Conservation (phyloP, 2,888 invertebrate genomes). For the Lissocephala sabroskyi region DNA sequence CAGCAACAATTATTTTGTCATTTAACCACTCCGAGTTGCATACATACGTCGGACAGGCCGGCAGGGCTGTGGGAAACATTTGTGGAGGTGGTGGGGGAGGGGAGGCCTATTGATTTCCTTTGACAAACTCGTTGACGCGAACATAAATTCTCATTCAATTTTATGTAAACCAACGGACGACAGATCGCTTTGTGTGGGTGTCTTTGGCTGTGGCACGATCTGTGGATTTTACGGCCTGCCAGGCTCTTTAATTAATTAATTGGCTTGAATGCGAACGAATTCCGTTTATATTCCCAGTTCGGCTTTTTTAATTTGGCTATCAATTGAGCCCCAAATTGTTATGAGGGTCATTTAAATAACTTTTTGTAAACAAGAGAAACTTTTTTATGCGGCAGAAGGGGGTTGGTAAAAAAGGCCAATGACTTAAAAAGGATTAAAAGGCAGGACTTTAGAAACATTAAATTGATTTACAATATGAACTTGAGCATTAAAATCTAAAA, state of each 20-base stretch:
- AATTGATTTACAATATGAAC: too few species aligned
- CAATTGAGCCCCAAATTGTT: constrained; percentile 54
- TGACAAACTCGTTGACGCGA: constrained; percentile 47
- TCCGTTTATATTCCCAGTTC: constrained; percentile 1
- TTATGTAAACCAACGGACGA: constrained; percentile 43
- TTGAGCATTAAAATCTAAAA: too few species aligned
- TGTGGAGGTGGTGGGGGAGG: constrained; percentile 5
- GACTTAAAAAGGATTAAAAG: too few species aligned
- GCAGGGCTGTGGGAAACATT: constrained; percentile 27
- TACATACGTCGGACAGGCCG: background rate
- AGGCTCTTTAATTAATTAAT: constrained; percentile 54
- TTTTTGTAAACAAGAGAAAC: too few species aligned
- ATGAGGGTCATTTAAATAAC: constrained; percentile 57
- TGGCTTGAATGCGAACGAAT: constrained; percentile 26
- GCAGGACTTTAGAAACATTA: too few species aligned
- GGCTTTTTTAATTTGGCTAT: constrained; percentile 30
- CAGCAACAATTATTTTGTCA: constrained; percentile 45
- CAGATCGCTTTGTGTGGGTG: background rate
- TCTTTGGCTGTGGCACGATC: too few species aligned
- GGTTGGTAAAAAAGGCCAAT: too few species aligned
- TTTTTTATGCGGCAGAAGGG: too few species aligned
- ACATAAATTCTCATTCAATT: constrained; percentile 60
- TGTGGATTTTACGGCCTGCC: too few species aligned
- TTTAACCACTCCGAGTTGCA: background rate
- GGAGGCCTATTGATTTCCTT: constrained; percentile 46